Evolutionary conservation across 2,888 invertebrate species (phyloP), one percentile per base, ranked within the genome.

Genomic region (Colletes collaris): DNA sequence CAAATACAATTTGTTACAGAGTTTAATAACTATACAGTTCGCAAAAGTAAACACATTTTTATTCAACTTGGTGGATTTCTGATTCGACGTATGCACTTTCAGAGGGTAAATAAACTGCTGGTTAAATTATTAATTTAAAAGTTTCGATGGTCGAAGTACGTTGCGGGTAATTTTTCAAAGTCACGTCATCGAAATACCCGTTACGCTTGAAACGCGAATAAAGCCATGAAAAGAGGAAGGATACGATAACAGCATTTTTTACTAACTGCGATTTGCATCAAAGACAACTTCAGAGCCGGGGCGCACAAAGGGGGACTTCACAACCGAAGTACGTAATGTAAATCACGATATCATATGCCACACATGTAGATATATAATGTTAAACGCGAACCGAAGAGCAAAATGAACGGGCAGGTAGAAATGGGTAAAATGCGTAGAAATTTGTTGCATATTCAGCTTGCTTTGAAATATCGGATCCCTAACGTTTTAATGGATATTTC

Each of bases 251-350:
- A 13, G 60, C 70, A 66, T 77, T 80, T 76, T 76, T 64, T 76
- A 86, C 82, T 79, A 69, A 78, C 70, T 72, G 53, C 60, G 69
- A 76, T 73, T 63, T 72, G 76, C 77, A 77, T 86, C 86, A 87
- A 87, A 87, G 81, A 74, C 66, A 82, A 67, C 76, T 68, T 52
- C 49, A 63, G 70, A 64, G 62, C 67, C 46, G 55, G 70, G 69
- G 75, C 77, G 73, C 56, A 69, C 68, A 60, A 71, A 70, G 69
- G 60, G 66, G 60, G 59, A 58, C 78, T 82, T 83, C 70, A 79
- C 73, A 76, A 76, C 58, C 76, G 70, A 67, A 75, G 74, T 73
- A 74, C 67, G 79, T 78, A 65, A 67, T 65, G 59, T 71, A 73
- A 81, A 75, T 76, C 62, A 56, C 59, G 19, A 62, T 70, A 50